Evolutionary conservation across 2,797 vertebrate species (phyloP).

Genomic region (Aselliscus stoliczkanus): DNA sequence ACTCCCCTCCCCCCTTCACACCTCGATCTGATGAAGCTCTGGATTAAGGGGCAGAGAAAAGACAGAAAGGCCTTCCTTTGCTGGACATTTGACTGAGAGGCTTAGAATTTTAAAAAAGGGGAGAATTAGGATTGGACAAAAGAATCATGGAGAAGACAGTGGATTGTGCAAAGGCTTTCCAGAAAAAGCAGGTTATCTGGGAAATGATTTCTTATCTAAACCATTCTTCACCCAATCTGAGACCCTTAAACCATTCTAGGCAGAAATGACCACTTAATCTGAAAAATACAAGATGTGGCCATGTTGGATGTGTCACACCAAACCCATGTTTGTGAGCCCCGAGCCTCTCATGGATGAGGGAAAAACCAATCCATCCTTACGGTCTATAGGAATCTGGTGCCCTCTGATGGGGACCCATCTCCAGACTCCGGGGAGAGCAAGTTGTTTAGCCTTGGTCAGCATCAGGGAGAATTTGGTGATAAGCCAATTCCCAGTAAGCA

Average conservation of each 20-base stretch:
- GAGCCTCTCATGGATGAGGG: fast-evolving
- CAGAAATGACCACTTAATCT: neutral
- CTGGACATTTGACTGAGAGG: neutral
- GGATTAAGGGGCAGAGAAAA: neutral
- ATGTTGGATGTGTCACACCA: neutral
- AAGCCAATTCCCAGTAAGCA: neutral
- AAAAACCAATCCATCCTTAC: neutral
- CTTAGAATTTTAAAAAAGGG: neutral
- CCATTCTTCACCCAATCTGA: neutral
- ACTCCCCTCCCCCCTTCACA: neutral
- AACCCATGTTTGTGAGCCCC: neutral
- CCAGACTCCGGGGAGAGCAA: neutral
- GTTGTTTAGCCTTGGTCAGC: neutral
- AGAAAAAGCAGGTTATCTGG: neutral
- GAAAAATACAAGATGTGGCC: neutral
- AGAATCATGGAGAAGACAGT: neutral
- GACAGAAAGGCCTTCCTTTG: neutral
- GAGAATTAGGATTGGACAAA: neutral
- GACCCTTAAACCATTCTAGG: neutral
- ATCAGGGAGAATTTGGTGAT: neutral
- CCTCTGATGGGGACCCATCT: neutral
- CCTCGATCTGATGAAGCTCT: neutral
- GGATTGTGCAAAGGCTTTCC: neutral
- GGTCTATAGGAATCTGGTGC: neutral
- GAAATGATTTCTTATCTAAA: neutral